These are phyloP conservation scores for Ridgeia piscesae DNA, from an alignment of 1,140 invertebrate genomes.

Conservation along the genomic window DNA sequence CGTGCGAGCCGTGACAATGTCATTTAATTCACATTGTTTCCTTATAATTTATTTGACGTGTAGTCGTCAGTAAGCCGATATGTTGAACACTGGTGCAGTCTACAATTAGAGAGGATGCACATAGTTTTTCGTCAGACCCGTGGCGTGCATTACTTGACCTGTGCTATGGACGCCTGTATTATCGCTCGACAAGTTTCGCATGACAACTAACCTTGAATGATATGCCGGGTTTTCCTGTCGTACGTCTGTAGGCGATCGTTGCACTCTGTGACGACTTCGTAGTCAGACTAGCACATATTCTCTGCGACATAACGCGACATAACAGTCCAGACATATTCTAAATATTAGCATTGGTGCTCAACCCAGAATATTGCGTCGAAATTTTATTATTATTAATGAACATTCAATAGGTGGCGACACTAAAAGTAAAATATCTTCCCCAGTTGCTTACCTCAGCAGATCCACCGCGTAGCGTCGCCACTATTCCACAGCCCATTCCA, in stretches of 20 bases:
- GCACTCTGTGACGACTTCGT: neutral
- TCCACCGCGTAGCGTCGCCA: too few species aligned
- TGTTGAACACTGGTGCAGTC: neutral
- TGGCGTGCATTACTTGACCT: neutral
- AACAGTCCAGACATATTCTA: neutral
- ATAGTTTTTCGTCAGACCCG: neutral
- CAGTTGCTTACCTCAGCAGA: neutral
- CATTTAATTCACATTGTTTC: neutral
- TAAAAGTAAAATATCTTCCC: neutral
- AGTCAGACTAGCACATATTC: neutral
- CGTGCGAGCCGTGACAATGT: neutral
- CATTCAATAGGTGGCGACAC: too few species aligned
- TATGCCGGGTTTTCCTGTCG: neutral
- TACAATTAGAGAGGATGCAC: neutral
- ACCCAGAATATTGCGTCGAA: neutral
- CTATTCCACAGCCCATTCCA: too few species aligned
- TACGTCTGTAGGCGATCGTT: neutral
- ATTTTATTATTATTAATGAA: neutral
- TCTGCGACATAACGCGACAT: neutral
- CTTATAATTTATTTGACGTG: neutral
- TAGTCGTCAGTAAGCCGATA: neutral
- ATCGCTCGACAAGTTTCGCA: neutral
- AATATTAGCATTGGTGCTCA: neutral
- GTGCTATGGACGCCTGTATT: neutral
- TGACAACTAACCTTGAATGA: neutral